Conservation (phyloP, 2,888 invertebrate genomes). For the Amblyjoppa proteus region DNA sequence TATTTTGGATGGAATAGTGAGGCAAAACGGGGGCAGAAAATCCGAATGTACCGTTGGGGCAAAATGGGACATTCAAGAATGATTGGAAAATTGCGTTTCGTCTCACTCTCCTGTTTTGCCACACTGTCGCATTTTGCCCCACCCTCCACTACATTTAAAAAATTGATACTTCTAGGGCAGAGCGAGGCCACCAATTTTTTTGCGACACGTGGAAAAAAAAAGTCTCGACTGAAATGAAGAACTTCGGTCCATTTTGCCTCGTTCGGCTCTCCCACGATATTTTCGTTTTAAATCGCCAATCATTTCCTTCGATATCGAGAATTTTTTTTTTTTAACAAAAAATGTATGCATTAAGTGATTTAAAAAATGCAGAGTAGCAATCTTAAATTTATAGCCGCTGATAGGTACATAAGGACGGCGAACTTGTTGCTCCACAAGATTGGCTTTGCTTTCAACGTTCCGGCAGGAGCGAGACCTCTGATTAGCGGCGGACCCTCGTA, state of each 20-base stretch:
- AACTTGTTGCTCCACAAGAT: conserved; percentile 20
- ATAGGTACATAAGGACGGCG: neutral
- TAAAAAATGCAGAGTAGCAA: neutral
- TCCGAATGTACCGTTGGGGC: too few relatives aligned
- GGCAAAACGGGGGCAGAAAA: too few relatives aligned
- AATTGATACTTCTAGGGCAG: neutral
- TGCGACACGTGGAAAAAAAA: neutral
- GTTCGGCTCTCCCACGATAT: neutral
- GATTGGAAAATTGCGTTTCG: too few relatives aligned
- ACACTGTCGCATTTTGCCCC: too few relatives aligned
- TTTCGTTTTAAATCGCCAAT: neutral
- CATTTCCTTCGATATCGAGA: neutral
- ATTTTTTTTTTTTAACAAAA: neutral
- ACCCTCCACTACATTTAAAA: too few relatives aligned
- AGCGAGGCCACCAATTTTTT: too few relatives aligned
- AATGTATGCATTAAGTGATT: neutral
- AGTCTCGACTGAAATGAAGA: neutral
- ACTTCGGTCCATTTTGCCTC: neutral
- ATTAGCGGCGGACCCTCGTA: conserved; percentile 41
- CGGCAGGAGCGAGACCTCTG: conserved; percentile 32
- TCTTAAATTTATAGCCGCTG: neutral
- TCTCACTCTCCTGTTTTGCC: too few relatives aligned
- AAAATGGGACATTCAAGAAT: too few relatives aligned
- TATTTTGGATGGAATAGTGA: too few relatives aligned
- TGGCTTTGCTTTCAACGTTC: conserved; percentile 29